Evolutionary conservation across 2,113 vertebrate genomes (phyloP).

Genomic region (Myiozetetes cayanensis): DNA sequence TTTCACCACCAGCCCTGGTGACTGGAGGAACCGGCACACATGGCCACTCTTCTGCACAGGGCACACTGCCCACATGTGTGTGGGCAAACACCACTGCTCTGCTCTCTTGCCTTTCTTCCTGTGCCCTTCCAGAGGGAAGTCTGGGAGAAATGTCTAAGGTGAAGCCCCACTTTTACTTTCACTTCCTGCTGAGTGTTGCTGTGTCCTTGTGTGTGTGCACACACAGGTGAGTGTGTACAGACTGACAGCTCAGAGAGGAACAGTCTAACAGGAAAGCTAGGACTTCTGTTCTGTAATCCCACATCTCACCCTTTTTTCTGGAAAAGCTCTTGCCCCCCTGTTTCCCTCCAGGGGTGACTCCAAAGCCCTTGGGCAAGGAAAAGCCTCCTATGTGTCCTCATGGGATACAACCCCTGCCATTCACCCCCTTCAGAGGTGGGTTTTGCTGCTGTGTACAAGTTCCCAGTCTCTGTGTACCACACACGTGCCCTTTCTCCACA

Average conservation of each 20-base stretch:
- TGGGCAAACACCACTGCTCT: not conserved
- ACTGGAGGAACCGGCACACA: not conserved
- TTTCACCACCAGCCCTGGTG: not conserved
- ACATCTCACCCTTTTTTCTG: not conserved
- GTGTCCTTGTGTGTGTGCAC: not conserved
- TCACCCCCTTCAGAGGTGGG: not conserved
- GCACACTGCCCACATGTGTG: fast-evolving
- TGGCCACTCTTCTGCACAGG: fast-evolving
- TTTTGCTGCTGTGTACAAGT: not conserved
- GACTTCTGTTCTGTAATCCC: not conserved
- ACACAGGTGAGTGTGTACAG: not conserved
- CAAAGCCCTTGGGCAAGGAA: not conserved
- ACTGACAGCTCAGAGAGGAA: not conserved
- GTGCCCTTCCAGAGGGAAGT: not conserved
- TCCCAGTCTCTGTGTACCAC: not conserved
- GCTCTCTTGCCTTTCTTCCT: not conserved
- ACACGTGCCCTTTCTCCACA: not conserved
- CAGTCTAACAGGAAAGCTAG: not conserved
- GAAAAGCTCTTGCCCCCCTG: not conserved
- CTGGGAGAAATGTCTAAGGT: not conserved
- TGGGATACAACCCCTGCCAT: not conserved
- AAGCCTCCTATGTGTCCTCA: not conserved
- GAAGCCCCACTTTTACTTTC: not conserved
- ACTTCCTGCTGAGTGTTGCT: not conserved
- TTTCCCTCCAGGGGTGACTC: not conserved